Evolutionary conservation across 2,113 vertebrate species (phyloP).

Genomic region (Bujurquina vittata): DNA sequence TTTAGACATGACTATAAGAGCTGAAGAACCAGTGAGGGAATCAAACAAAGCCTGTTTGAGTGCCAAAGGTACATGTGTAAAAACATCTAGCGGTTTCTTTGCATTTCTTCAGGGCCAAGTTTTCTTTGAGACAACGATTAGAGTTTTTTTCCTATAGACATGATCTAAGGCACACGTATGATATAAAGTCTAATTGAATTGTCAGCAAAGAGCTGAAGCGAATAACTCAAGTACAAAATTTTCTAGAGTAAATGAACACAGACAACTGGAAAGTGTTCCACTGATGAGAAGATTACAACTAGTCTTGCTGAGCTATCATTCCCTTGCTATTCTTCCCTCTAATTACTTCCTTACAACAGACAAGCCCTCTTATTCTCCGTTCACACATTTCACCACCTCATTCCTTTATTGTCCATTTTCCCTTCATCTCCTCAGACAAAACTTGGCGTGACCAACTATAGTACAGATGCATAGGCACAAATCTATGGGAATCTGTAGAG

Average conservation of each 20-base stretch:
- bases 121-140: neutral
- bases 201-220: neutral
- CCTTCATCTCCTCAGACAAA: neutral
- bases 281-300: slow-evolving; percentile 52
- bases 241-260: slow-evolving; percentile 16
- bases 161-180: neutral
- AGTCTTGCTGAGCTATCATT: slow-evolving; percentile 31
- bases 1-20: slow-evolving; percentile 52
- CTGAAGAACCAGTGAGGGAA: slow-evolving; percentile 32
- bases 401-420: slow-evolving; percentile 5
- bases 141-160: neutral
- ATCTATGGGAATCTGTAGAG: slow-evolving; percentile 37
- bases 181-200: slow-evolving; percentile 26
- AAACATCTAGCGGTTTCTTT: neutral
- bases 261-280: neutral
- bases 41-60: slow-evolving; percentile 41
- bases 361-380: slow-evolving; percentile 34
- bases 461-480: slow-evolving; percentile 11
- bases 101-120: neutral
- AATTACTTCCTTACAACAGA: slow-evolving; percentile 58
- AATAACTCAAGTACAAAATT: neutral
- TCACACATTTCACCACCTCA: slow-evolving; percentile 46
- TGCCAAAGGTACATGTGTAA: slow-evolving; percentile 2
- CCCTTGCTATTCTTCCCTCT: slow-evolving; percentile 44
- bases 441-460: rapidly evolving